Conservation (phyloP, 1,140 invertebrate species). For the Oryctes rhinoceros region DNA sequence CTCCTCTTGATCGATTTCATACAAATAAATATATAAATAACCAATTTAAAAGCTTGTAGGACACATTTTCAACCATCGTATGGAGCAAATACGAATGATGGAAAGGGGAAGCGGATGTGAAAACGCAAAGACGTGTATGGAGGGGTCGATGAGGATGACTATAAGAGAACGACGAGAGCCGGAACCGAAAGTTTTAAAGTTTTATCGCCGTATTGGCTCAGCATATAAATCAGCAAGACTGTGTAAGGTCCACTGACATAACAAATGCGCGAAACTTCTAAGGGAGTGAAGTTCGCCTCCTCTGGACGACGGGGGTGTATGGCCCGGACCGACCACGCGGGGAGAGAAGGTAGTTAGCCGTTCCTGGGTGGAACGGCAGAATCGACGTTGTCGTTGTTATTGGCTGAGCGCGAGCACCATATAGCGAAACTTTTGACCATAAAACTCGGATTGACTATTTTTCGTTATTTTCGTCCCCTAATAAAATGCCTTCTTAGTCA, state of each 20-base stretch:
- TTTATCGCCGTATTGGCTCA: conserved; percentile 46
- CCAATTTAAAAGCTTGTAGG: no score
- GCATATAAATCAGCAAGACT: conserved; percentile 47
- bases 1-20: no score
- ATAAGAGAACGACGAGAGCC: neutral
- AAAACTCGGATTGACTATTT: conserved; percentile 39
- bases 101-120: neutral
- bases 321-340: neutral
- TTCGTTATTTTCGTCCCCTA: conserved; percentile 39
- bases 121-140: neutral
- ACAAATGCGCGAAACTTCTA: conserved; percentile 46
- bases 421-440: conserved; percentile 35
- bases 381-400: conserved; percentile 1
- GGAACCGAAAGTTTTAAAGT: conserved; percentile 45
- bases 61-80: neutral
- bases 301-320: conserved; percentile 13
- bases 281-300: conserved; percentile 39
- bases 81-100: neutral
- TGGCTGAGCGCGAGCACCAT: conserved; percentile 11
- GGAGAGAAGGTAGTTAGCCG: conserved; percentile 30
- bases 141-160: neutral
- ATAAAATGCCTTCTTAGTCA: conserved; percentile 39
- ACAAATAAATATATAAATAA: no score
- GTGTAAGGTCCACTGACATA: conserved; percentile 48
- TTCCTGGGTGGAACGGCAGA: neutral